These are phyloP conservation scores for Brachirus orientalis DNA, from an alignment of 2,113 vertebrate genomes.

Conservation along the genomic window DNA sequence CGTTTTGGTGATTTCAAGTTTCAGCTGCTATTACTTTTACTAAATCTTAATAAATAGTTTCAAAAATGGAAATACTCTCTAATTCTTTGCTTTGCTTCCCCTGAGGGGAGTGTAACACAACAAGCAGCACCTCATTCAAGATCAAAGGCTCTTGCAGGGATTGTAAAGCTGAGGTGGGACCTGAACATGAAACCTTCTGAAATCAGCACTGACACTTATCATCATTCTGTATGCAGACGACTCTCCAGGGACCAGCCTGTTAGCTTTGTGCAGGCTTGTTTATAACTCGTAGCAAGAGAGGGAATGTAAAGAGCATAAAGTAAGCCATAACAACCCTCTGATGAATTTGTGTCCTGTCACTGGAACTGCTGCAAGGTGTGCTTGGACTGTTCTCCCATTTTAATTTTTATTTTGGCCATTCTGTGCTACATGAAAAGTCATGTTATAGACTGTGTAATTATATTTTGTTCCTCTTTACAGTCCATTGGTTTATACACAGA, in stretches of 20 bases:
- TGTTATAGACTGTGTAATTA: conserved; percentile 22
- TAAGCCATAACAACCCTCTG: conserved; percentile 22
- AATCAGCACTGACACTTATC: conserved; percentile 76
- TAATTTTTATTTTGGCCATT: conserved; percentile 14
- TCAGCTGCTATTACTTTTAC: conserved; percentile 43
- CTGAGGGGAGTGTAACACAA: conserved; percentile 43
- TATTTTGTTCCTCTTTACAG: conserved; percentile 21
- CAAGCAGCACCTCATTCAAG: background rate
- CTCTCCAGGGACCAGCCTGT: conserved; percentile 62
- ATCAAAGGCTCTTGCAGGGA: conserved; percentile 59
- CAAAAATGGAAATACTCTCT: conserved; percentile 54
- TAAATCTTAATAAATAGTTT: conserved; percentile 21
- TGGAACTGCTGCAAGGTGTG: conserved; percentile 13
- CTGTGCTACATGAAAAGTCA: conserved; percentile 19
- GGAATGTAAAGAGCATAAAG: conserved; percentile 45
- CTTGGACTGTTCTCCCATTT: conserved; percentile 23
- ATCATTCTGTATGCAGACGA: conserved; percentile 70
- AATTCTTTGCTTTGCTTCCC: conserved; percentile 48
- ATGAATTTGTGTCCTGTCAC: conserved; percentile 36
- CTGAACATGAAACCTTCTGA: conserved; percentile 62
- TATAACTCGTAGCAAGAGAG: conserved; percentile 57
- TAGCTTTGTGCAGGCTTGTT: conserved; percentile 68
- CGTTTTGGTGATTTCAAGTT: conserved; percentile 60
- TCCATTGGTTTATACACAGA: background rate
- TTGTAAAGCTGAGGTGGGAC: conserved; percentile 54